Conservation (phyloP, 2,888 invertebrate species). For the Caenorhabditis sp. region DNA sequence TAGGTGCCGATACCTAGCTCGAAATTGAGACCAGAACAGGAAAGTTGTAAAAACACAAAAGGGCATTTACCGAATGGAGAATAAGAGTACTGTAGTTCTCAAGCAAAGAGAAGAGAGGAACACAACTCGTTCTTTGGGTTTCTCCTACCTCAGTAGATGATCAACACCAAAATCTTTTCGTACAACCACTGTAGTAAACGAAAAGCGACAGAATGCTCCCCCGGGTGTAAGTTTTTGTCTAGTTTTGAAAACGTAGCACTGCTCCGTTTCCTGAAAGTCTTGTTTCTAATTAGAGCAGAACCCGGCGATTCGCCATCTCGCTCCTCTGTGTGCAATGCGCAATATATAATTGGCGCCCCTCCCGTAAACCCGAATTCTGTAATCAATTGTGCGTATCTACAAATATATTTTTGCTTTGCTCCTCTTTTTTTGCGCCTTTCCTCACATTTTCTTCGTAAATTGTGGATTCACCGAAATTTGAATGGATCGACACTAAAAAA, state of each 20-base stretch:
- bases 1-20: constrained; percentile 3
- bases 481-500: constrained; percentile 17
- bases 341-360: constrained; percentile 59
- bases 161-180: constrained; percentile 11
- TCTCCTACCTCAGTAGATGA: neutral
- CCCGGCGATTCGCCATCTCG: constrained; percentile 52
- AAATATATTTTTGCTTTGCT: constrained; percentile 50
- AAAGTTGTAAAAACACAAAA: constrained; percentile 10
- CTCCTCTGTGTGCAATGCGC: constrained; percentile 29
- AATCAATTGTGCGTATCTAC: constrained; percentile 64
- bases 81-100: constrained; percentile 22
- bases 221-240: constrained; percentile 14
- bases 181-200: constrained; percentile 9
- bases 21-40: constrained; percentile 14
- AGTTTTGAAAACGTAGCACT: constrained; percentile 55
- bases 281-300: constrained; percentile 66
- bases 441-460: neutral
- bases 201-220: neutral
- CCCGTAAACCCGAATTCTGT: constrained; percentile 41
- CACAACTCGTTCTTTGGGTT: neutral
- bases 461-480: constrained; percentile 42
- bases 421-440: constrained; percentile 5
- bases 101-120: neutral
- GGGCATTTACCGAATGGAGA: constrained; percentile 3
- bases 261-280: constrained; percentile 65